Conservation (phyloP, 1,140 invertebrate species). For the Danaus plexippus region DNA sequence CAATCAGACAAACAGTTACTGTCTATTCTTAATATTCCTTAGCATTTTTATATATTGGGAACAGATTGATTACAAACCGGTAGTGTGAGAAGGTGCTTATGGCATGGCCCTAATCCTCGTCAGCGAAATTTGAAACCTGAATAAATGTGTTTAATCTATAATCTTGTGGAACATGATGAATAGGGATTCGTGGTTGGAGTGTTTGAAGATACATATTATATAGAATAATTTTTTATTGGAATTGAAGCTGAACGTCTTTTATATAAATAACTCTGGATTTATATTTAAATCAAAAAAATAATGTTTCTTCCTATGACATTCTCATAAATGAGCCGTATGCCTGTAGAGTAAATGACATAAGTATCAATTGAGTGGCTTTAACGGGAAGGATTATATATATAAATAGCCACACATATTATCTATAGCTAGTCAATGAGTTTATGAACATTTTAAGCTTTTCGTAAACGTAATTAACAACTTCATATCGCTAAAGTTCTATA, state of each 20-base stretch:
- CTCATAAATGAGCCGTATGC: no score
- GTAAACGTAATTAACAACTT: no score
- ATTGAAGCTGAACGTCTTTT: background rate
- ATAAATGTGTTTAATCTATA: conserved; percentile 18
- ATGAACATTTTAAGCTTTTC: no score
- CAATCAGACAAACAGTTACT: background rate
- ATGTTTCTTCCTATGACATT: background rate
- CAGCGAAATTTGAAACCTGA: conserved; percentile 10
- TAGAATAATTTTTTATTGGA: background rate
- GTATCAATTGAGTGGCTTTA: no score
- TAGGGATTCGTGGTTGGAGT: conserved; percentile 10
- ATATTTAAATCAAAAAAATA: background rate
- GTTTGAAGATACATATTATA: background rate
- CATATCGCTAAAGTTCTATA: no score
- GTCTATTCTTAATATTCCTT: background rate
- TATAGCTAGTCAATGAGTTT: no score
- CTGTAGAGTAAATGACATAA: no score
- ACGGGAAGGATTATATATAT: no score
- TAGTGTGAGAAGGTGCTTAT: no score
- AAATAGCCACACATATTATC: no score
- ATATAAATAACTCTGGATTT: background rate
- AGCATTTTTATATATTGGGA: background rate
- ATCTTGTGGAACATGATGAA: conserved; percentile 14
- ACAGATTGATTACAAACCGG: background rate
- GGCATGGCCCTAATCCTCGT: background rate